These are phyloP conservation scores for Ecdyonurus torrentis DNA, from an alignment of 2,888 invertebrate genomes.

Conservation along the genomic window DNA sequence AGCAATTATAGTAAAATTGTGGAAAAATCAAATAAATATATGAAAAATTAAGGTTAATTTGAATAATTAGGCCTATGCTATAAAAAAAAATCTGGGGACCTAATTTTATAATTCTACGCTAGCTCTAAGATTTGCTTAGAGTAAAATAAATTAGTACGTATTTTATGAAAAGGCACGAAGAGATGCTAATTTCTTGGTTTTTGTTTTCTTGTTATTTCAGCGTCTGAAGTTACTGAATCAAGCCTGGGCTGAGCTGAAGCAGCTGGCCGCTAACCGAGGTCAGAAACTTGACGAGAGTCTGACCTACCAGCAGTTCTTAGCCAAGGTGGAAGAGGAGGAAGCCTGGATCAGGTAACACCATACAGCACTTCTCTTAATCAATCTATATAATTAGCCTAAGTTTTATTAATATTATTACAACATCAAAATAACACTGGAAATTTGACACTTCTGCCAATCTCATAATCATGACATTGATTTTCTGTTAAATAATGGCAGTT, in stretches of 20 bases:
- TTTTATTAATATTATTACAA: no score
- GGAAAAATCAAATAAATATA: no score
- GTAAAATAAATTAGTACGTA: not conserved
- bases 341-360: conserved; percentile 82
- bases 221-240: conserved; percentile 67
- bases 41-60: no score
- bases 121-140: not conserved
- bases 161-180: not conserved
- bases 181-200: not conserved
- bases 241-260: conserved; percentile 89
- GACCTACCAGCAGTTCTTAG: conserved; percentile 92
- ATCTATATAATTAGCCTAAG: no score
- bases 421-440: no score
- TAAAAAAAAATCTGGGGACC: no score
- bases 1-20: no score
- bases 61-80: no score
- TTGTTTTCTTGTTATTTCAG: conserved; percentile 25
- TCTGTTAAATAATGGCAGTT: no score
- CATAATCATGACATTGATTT: no score
- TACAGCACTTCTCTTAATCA: no score
- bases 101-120: not conserved
- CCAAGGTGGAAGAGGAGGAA: conserved; percentile 96
- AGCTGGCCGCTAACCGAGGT: conserved; percentile 70
- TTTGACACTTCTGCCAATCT: no score
- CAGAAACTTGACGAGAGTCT: conserved; percentile 94